Conservation (phyloP, 2,888 invertebrate species). For the Scaptomyza reducta region DNA sequence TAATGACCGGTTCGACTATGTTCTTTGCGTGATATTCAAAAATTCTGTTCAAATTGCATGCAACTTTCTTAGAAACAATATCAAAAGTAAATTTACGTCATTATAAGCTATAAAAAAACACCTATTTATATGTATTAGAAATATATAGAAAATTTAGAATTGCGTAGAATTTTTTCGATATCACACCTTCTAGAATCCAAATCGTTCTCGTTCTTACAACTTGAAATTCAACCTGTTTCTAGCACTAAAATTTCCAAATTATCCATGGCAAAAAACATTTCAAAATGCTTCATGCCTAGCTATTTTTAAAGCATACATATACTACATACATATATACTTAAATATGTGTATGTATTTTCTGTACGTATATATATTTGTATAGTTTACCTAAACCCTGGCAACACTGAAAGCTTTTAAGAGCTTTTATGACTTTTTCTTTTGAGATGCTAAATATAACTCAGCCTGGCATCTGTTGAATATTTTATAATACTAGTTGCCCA, state of each 20-base stretch:
- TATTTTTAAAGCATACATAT: slow-evolving; percentile 48
- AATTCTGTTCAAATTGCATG: too few relatives aligned
- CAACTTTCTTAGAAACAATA: not conserved
- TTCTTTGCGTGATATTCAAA: too few relatives aligned
- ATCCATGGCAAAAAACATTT: slow-evolving; percentile 36
- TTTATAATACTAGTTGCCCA: slow-evolving; percentile 35
- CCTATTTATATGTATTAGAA: too few relatives aligned
- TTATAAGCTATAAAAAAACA: not conserved
- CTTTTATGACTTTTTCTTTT: slow-evolving; percentile 4
- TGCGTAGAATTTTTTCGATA: not conserved
- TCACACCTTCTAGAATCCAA: slow-evolving; percentile 27
- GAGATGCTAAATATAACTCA: slow-evolving; percentile 56
- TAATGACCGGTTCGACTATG: too few relatives aligned
- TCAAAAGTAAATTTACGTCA: not conserved
- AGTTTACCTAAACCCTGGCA: slow-evolving; percentile 25
- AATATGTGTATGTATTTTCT: slow-evolving; percentile 21
- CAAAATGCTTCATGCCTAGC: slow-evolving; percentile 20
- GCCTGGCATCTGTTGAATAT: slow-evolving; percentile 73
- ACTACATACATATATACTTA: slow-evolving; percentile 4
- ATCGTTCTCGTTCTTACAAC: slow-evolving; percentile 14
- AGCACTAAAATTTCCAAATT: slow-evolving; percentile 41
- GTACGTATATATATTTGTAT: slow-evolving; percentile 20
- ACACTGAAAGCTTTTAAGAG: slow-evolving; percentile 46
- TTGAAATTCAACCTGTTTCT: slow-evolving; percentile 39
- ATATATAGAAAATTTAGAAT: not conserved